These are phyloP conservation scores for Enhydra lutris DNA, from an alignment of 2,113 vertebrate species.

Conservation along the genomic window DNA sequence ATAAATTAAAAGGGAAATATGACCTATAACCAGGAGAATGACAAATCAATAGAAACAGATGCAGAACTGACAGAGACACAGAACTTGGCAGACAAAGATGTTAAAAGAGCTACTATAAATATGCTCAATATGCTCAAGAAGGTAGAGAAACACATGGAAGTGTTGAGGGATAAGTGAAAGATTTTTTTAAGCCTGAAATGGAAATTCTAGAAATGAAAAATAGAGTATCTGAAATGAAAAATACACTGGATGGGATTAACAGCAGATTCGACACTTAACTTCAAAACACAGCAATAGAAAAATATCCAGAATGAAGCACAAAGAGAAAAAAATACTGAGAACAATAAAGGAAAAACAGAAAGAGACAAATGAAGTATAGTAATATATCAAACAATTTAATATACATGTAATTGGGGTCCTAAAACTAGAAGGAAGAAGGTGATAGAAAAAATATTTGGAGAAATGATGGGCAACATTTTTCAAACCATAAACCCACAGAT, in stretches of 20 bases:
- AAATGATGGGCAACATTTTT: not conserved
- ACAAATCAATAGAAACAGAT: conserved; percentile 24
- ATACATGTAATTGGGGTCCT: not conserved
- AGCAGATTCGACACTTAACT: not conserved
- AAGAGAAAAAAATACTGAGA: not conserved
- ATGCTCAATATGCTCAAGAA: not conserved
- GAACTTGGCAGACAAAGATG: not conserved
- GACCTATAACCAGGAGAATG: not conserved
- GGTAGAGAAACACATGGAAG: not conserved
- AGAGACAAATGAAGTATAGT: not conserved
- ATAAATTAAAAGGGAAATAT: not conserved
- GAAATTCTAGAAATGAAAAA: conserved; percentile 23
- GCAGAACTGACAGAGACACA: not conserved
- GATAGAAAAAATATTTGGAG: not conserved
- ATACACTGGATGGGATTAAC: not conserved
- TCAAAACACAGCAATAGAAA: not conserved
- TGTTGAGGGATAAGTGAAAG: not conserved
- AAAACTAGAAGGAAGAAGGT: not conserved
- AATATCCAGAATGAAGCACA: conserved; percentile 3
- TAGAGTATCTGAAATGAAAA: not conserved
- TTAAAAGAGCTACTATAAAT: not conserved
- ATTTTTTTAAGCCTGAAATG: not conserved
- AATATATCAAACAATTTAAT: not conserved
- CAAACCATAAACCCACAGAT: not conserved
- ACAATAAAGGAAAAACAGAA: not conserved